Evolutionary conservation across 2,888 invertebrate genomes (phyloP), one percentile per base, ranked within the genome.

Genomic region (Catocala nupta): DNA sequence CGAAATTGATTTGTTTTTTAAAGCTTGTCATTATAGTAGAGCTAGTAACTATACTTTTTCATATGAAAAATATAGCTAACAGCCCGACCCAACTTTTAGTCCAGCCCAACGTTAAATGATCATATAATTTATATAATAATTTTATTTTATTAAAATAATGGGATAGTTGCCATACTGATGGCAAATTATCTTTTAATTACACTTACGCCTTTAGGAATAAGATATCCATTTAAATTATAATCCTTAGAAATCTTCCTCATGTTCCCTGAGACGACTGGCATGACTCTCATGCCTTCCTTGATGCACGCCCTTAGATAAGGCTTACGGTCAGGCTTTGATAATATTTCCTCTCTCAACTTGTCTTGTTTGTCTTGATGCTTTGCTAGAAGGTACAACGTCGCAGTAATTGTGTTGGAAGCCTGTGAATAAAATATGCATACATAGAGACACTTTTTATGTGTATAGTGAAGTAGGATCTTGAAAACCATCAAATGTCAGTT

Each of bases 261-360:
- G 66, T 95, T 95, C 0, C 95, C 96, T 9, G 94, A 84, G 0
- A 95, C 94, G 7, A 96, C 94, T 0, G 96, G 96, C 73, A 94
- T 92, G 12, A 96, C 71, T 73, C 97, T 92, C 65, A 96, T 84
- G 0, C 96, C 92, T 85, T 97, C 97, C 80, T 97, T 97, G 48
- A 97, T 94, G 73, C 96, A 96, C 0, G 97, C 97, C 68, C 95
- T 95, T 33, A 97, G 82, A 76, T 96, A 97, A 0, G 95, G 92
- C 69, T 95, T 88, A 82, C 57, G 87, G 5, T 78, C 77, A 0
- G 77, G 48, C 3, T 77, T 83, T 1, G 81, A 83, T 0, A 85
- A 64, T 7, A 96, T 75, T 82, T 97, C 96, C 53, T 95, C 82
- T 12, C 95, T 90, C 5, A 97, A 86, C 71, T 93, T 95, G 6